A percentile compares a stretch with the other conserved stretches of the same genome.
Evolutionary conservation across 2,888 invertebrate genomes (phyloP).

Genomic region (Onchidella celtica): DNA sequence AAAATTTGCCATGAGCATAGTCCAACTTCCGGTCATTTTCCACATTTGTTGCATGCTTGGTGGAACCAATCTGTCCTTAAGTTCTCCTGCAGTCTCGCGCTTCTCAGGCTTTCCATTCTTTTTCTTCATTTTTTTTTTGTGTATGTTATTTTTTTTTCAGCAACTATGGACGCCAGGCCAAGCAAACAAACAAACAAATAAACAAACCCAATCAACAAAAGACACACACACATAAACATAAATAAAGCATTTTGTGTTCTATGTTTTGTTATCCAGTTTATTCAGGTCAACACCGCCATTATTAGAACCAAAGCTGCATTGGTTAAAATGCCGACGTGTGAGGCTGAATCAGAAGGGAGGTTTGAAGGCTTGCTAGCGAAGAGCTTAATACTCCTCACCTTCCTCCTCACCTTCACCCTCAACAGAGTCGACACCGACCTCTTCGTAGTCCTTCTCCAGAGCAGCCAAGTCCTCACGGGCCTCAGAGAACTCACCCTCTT

Average conservation of each 20-base stretch:
- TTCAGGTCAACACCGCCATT: background rate
- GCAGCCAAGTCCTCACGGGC: constrained; percentile 66
- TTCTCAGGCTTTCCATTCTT: no score
- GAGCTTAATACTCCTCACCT: constrained; percentile 53
- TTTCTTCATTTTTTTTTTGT: no score
- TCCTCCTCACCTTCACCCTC: constrained; percentile 56
- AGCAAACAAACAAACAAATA: background rate
- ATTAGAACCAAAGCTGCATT: background rate
- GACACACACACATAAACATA: background rate
- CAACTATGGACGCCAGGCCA: no score
- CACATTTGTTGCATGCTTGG: no score
- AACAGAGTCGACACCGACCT: constrained; percentile 59
- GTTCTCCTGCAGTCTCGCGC: no score
- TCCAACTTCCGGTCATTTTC: no score
- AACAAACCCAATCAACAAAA: background rate
- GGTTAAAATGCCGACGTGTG: background rate
- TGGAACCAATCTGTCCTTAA: no score
- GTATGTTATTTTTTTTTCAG: no score
- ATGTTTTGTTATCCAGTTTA: background rate
- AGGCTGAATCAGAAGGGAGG: background rate
- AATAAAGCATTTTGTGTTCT: background rate
- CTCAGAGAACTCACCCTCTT: constrained; percentile 73
- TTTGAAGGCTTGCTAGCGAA: background rate
- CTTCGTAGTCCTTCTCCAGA: constrained; percentile 67
- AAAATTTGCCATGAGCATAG: no score